Conservation (phyloP, 2,888 invertebrate genomes). For the Oasisia sp. region DNA sequence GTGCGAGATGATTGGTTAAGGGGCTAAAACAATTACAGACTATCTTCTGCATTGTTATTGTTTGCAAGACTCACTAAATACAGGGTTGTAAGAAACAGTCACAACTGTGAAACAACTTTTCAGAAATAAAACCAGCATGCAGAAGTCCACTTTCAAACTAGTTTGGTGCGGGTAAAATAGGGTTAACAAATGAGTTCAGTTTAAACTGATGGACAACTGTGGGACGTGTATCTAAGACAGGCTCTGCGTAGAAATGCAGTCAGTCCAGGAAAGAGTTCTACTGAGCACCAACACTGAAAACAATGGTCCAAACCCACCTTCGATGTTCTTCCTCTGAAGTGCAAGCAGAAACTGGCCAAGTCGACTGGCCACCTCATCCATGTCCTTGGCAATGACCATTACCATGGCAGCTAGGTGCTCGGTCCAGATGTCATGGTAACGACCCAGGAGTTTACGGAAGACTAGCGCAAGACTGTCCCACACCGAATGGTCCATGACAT, state of each 20-base stretch:
- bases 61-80: too few species aligned
- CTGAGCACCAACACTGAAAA: neutral
- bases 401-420: neutral
- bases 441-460: slow-evolving; percentile 8
- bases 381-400: neutral
- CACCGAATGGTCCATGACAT: neutral
- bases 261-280: neutral
- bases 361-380: neutral
- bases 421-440: neutral
- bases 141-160: too few species aligned
- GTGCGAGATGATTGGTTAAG: too few species aligned
- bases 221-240: too few species aligned
- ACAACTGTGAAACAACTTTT: too few species aligned
- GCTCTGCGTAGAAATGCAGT: neutral
- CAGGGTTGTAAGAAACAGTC: too few species aligned
- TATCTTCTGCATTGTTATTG: too few species aligned
- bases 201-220: too few species aligned
- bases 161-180: too few species aligned
- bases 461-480: neutral
- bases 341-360: neutral
- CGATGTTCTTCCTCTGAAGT: neutral
- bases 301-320: neutral
- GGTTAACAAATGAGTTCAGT: too few species aligned
- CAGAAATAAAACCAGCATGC: too few species aligned
- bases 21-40: too few species aligned